Evolutionary conservation across 2,797 vertebrate genomes (phyloP).

Genomic region (Brachyalestes nurse): DNA sequence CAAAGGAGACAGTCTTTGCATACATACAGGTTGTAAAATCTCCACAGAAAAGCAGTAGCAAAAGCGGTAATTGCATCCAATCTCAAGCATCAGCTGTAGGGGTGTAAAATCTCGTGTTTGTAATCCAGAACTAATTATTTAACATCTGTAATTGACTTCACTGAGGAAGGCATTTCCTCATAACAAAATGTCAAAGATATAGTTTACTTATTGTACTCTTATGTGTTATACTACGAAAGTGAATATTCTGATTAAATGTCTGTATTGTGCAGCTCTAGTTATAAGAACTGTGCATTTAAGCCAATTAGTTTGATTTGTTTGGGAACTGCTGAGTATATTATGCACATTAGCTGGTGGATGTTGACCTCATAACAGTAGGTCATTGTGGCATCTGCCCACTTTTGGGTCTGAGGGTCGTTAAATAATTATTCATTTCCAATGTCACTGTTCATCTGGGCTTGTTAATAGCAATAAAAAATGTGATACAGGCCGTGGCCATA

Average conservation of each 20-base stretch:
- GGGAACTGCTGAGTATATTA: too few species aligned
- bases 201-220: too few species aligned
- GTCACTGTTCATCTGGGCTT: neutral
- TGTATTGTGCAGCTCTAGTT: too few species aligned
- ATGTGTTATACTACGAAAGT: too few species aligned
- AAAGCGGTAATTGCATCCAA: neutral
- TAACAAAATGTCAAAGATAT: too few species aligned
- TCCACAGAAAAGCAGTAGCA: neutral
- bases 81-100: too few species aligned
- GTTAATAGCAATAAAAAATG: neutral
- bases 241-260: too few species aligned
- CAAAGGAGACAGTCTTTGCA: too few species aligned
- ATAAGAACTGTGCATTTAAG: neutral
- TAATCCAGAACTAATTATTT: too few species aligned
- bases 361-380: neutral
- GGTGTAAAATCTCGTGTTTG: too few species aligned
- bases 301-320: neutral
- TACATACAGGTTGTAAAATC: too few species aligned
- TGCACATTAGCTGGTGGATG: neutral
- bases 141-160: neutral
- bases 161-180: too few species aligned
- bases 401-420: slow-evolving; percentile 3
- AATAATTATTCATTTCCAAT: neutral
- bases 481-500: neutral
- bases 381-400: neutral